Evolutionary conservation across 2,888 invertebrate species (phyloP).

Genomic region (Rhabditoides inermis): DNA sequence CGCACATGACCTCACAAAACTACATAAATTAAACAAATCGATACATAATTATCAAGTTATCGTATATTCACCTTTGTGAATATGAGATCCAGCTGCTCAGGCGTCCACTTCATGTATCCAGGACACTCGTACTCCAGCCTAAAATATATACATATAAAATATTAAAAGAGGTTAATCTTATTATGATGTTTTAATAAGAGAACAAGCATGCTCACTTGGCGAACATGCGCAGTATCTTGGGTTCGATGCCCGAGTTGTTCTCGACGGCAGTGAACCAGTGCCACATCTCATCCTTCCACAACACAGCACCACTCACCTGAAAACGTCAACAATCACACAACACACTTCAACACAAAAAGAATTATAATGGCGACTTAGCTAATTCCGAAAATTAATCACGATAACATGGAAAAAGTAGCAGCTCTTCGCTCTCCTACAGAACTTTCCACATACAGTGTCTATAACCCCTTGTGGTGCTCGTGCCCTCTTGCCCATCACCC

Average conservation of each 20-base stretch:
- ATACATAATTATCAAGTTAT: too few relatives aligned
- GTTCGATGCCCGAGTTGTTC: slow-evolving; percentile 54
- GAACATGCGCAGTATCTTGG: slow-evolving; percentile 63
- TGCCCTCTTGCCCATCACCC: not conserved
- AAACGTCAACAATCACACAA: too few relatives aligned
- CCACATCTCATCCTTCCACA: slow-evolving; percentile 57
- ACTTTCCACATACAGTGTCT: not conserved
- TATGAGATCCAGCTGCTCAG: slow-evolving; percentile 67
- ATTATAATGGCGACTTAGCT: too few relatives aligned
- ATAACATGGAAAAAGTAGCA: too few relatives aligned
- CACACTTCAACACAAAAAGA: too few relatives aligned
- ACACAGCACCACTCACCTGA: slow-evolving; percentile 49
- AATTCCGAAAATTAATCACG: too few relatives aligned
- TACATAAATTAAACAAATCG: too few relatives aligned
- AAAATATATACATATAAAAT: slow-evolving; percentile 2
- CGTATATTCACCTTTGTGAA: slow-evolving; percentile 55
- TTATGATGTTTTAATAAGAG: too few relatives aligned
- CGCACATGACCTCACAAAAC: too few relatives aligned
- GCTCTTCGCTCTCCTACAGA: not conserved
- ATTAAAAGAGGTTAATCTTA: not conserved
- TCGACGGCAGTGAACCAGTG: slow-evolving; percentile 54
- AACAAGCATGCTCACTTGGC: slow-evolving; percentile 69
- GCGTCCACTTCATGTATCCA: slow-evolving; percentile 73
- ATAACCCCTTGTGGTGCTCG: too few relatives aligned
- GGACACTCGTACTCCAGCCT: slow-evolving; percentile 38